Percentiles rank a stretch among this genome's conserved stretches.
phyloP scores from a whole-genome alignment of 2,888 invertebrate genomes.

The Tiphia femorata region DNA sequence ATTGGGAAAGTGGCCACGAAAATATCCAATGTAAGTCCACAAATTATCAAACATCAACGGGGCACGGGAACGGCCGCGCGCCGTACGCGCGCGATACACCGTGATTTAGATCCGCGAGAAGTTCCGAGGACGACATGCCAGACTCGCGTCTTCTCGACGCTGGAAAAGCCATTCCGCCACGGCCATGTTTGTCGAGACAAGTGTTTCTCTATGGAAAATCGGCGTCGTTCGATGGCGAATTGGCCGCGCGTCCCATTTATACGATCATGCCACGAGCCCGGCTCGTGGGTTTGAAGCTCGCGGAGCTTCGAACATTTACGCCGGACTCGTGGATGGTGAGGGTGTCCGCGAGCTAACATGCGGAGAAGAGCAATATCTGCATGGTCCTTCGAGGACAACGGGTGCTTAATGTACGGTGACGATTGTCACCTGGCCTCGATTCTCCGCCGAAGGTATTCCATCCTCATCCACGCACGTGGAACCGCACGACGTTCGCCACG shows the following conservation, averaged over 20 bases:
- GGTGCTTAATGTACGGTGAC: too few relatives aligned
- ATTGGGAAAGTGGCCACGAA: conserved; percentile 83
- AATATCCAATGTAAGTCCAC: conserved; percentile 82
- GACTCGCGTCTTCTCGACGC: conserved; percentile 19
- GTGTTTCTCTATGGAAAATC: conserved; percentile 37
- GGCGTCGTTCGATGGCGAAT: conserved; percentile 32
- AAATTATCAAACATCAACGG: conserved; percentile 74
- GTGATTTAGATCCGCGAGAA: conserved; percentile 29
- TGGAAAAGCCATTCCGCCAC: conserved; percentile 37
- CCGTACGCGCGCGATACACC: conserved; percentile 35
- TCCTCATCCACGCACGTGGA: too few relatives aligned
- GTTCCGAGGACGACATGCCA: conserved; percentile 6
- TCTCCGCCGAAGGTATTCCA: too few relatives aligned
- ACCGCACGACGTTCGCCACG: conserved; percentile 38
- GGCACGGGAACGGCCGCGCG: conserved; percentile 39
- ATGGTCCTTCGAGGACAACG: too few relatives aligned
- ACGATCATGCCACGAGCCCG: too few relatives aligned
- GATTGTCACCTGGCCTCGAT: too few relatives aligned
- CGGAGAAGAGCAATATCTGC: too few relatives aligned
- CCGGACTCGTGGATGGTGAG: too few relatives aligned
- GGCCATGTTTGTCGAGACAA: conserved; percentile 61
- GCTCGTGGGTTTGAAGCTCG: too few relatives aligned
- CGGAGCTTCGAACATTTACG: too few relatives aligned
- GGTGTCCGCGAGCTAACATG: too few relatives aligned
- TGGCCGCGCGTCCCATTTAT: conserved; percentile 10